Evolutionary conservation across 2,888 invertebrate genomes (phyloP), one percentile per base, ranked within the genome.

Genomic region (Drosophila rellima): DNA sequence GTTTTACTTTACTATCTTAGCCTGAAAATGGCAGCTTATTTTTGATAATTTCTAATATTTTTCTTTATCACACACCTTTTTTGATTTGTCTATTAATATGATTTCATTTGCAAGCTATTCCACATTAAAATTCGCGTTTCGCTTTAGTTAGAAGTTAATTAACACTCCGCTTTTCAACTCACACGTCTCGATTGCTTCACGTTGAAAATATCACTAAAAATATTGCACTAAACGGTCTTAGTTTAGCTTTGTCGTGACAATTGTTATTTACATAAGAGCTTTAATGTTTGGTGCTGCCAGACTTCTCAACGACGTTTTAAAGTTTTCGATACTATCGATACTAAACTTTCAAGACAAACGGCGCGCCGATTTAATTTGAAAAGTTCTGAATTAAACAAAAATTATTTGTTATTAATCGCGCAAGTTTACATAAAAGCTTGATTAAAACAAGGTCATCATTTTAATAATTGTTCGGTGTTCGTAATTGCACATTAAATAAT

Each of bases 21-120:
- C 67, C 59, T 67, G 68, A 79, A 78, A 75, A 75, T 79, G 75
- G 72, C 74, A 76, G 70, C 59, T 77, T 77, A 70, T 40, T 73
- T 40, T 47, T 55, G 17, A 39, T 23, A 51, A 7, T 15, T 45
- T 51, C 42, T 42, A 39, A 15, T 64, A 40, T 50, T 40, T 44
- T 35, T 20, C 40, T 47, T 73, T 29, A 50, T 31, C 23, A 18
- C 39, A 76, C 72, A 65, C 77, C 68, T 68, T 74, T 51, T 57
- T 44, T 8, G 23, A 63, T 13, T 68, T 57, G 40, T 60, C 26
- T 68, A 17, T 55, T 61, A 51, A 57, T 65, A 31, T 65, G 61
- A 59, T 50, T 61, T 33, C 42, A 45, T 73, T 77, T 39, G 54
- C 42, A 56, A 69, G 45, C 54, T 70, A 35, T 65, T 78, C 59